These are phyloP conservation scores for Trichopria drosophilae DNA, from an alignment of 2,888 invertebrate species.

Conservation along the genomic window DNA sequence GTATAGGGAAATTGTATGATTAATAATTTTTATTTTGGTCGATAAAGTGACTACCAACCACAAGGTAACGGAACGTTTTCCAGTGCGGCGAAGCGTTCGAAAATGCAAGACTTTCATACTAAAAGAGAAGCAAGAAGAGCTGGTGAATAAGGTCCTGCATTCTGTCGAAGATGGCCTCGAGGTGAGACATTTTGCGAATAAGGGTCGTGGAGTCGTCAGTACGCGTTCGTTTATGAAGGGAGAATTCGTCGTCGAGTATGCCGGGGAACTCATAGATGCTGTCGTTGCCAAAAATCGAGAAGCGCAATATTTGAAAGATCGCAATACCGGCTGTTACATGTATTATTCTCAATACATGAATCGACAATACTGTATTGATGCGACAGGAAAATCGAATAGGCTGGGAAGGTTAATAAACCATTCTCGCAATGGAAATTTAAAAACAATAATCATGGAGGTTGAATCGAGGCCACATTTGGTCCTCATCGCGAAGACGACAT, in stretches of 20 bases:
- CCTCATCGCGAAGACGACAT: conserved; percentile 87
- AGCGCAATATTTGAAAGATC: conserved; percentile 78
- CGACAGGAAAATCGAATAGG: conserved; percentile 86
- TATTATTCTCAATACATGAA: conserved; percentile 94
- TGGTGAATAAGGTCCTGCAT: conserved; percentile 77
- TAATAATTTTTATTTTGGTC: too few species aligned
- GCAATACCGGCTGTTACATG: conserved; percentile 95
- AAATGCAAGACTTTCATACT: conserved; percentile 82
- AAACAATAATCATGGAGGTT: conserved; percentile 82
- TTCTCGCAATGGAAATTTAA: conserved; percentile 87
- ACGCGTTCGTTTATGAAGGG: conserved; percentile 79
- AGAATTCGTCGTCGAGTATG: conserved; percentile 96
- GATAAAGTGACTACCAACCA: too few species aligned
- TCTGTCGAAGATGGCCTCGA: conserved; percentile 78
- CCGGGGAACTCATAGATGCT: conserved; percentile 87
- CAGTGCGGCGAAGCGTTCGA: conserved; percentile 82
- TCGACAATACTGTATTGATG: conserved; percentile 89
- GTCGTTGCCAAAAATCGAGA: conserved; percentile 83
- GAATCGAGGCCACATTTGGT: conserved; percentile 82
- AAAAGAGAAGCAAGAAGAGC: conserved; percentile 79
- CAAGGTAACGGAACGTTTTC: conserved; percentile 88
- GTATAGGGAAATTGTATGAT: too few species aligned
- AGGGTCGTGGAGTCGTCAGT: conserved; percentile 91
- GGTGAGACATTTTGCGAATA: conserved; percentile 77
- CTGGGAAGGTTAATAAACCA: conserved; percentile 95